These are phyloP conservation scores for Cervus canadensis DNA, from an alignment of 2,113 vertebrate species.

Conservation along the genomic window DNA sequence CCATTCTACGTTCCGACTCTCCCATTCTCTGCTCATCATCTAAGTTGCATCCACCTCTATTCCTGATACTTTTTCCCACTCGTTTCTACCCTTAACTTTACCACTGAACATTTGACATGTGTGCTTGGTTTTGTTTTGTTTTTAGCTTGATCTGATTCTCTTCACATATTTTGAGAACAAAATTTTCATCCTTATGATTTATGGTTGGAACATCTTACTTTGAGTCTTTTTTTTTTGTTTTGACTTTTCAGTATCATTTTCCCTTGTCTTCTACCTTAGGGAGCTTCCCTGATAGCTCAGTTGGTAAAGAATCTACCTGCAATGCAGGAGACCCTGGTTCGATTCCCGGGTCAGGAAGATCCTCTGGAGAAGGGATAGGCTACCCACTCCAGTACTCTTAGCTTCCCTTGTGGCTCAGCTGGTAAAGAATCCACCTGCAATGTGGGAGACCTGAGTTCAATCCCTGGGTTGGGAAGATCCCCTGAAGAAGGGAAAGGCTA, in stretches of 20 bases:
- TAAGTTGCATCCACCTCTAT: not conserved
- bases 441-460: not conserved
- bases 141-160: not conserved
- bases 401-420: not conserved
- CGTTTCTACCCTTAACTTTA: not conserved
- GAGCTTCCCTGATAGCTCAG: not conserved
- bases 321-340: not conserved
- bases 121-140: not conserved
- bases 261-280: not conserved
- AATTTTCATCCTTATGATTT: not conserved
- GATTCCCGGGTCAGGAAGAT: not conserved
- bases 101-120: not conserved
- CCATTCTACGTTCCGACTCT: not conserved
- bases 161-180: not conserved
- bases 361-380: not conserved
- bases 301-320: not conserved
- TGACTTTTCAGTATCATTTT: not conserved
- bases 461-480: not conserved
- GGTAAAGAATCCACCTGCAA: not conserved
- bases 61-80: not conserved
- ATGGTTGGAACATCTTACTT: not conserved
- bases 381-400: not conserved
- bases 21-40: not conserved
- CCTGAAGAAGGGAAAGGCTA: not conserved
- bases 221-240: not conserved